A percentile compares a stretch with the other conserved stretches of the same genome.
phyloP scores from a whole-genome alignment of 2,797 vertebrate species.

The Natrix natrix region DNA sequence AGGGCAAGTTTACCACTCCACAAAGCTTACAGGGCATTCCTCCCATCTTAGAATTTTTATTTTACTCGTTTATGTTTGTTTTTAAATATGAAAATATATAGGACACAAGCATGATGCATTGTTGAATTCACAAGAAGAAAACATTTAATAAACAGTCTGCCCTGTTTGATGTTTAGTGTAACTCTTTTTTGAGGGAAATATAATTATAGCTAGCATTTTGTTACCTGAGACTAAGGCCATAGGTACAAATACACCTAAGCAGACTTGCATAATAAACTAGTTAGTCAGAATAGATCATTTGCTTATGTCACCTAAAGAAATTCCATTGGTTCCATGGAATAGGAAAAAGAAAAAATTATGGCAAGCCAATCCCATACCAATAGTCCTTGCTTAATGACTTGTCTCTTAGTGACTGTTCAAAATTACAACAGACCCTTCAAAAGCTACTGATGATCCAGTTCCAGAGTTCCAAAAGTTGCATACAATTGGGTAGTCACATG shows the following conservation, averaged over 20 bases:
- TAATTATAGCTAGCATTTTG: background rate
- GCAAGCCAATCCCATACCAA: background rate
- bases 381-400: background rate
- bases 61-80: background rate
- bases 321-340: background rate
- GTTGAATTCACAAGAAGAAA: background rate
- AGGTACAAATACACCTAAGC: background rate
- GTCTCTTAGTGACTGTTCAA: background rate
- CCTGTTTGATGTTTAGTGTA: background rate
- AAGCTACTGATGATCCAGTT: background rate
- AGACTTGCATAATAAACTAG: background rate
- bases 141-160: background rate
- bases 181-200: background rate
- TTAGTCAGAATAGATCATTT: background rate
- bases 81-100: background rate
- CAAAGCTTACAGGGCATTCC: background rate
- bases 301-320: background rate
- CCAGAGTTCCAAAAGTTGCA: background rate
- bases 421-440: background rate
- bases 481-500: background rate
- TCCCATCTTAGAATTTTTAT: background rate
- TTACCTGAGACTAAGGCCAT: background rate
- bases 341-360: background rate
- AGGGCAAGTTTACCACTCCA: background rate
- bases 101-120: background rate